Base-by-base conservation (phyloP, 1,140 invertebrate species). In the Mactra quadrangularis region DNA sequence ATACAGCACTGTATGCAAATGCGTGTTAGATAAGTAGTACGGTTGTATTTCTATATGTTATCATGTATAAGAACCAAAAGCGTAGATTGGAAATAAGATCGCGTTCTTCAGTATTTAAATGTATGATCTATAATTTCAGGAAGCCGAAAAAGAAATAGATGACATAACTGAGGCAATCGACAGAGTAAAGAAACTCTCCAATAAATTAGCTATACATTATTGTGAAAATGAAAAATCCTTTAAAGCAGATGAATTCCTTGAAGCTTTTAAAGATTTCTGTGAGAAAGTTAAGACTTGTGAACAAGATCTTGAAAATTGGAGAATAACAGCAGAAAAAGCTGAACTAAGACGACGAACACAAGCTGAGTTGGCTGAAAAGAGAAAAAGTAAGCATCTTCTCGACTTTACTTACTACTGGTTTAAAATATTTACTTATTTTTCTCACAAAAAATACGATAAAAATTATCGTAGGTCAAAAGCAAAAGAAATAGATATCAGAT, bases 111-210 rank as follows among this genome's bases (percentile, higher is more conserved):
- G n/a, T n/a, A n/a, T n/a, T n/a, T n/a, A n/a, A n/a, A n/a, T n/a
- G n/a, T n/a, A n/a, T n/a, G n/a, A n/a, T 41, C 38, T 41, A 6
- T 15, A 41, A 41, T 71, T 50, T 70, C 29, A 71, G 66, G 47
- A 59, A 60, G 55, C 78, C 22, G 64, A 52, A 13, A 47, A 55
- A 47, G 97, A 98, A 92, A 95, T 98, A 74, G 92, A 94, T 1
- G 96, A 95, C n/a, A 93, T 98, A 19, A 96, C 97, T 89, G 94
- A 95, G 70, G 96, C 96, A 71, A 96, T 98, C 94, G 95, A 96
- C 38, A 95, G 97, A 88, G 94, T 99, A 3, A 97, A 98, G 86
- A 94, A 94, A 33, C 82, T 93, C 47, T 86, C 87, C 6, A 68
- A 41, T 0, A 86, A 88, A 45, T 83, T 92, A 52, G 91, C 89